phyloP scores from a whole-genome alignment of 2,113 vertebrate genomes.

The Scatophagus argus region DNA sequence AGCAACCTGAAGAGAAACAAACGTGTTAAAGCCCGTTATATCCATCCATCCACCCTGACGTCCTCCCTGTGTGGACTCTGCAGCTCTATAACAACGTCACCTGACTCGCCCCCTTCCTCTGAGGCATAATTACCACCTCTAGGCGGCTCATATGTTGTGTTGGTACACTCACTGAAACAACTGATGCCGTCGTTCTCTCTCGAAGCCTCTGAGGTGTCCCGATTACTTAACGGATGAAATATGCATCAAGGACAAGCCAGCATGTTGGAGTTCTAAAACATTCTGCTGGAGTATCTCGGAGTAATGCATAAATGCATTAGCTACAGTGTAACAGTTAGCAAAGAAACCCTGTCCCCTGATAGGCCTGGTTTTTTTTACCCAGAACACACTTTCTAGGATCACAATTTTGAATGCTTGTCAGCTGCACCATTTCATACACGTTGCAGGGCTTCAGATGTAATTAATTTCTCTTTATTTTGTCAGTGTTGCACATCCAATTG shows the following conservation, averaged over 20 bases:
- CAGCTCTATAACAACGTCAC: neutral
- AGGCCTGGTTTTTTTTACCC: neutral
- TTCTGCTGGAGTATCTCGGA: slow-evolving; percentile 36
- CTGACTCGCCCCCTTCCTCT: neutral
- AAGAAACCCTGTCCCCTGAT: neutral
- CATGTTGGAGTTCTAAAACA: slow-evolving; percentile 41
- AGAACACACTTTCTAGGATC: slow-evolving; percentile 34
- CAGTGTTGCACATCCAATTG: slow-evolving; percentile 37
- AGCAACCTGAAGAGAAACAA: too few relatives aligned
- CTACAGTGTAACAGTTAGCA: slow-evolving; percentile 31
- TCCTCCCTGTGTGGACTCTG: too few relatives aligned
- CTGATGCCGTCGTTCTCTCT: neutral
- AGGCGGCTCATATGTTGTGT: neutral
- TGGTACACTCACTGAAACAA: neutral
- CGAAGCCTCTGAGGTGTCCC: neutral
- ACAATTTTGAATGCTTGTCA: slow-evolving; percentile 12
- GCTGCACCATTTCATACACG: slow-evolving; percentile 16
- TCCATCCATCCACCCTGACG: too few relatives aligned
- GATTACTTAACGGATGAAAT: slow-evolving; percentile 33
- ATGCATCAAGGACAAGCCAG: slow-evolving; percentile 45
- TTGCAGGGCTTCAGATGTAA: slow-evolving; percentile 5
- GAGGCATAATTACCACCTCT: neutral
- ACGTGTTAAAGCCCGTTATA: too few relatives aligned
- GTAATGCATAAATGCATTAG: slow-evolving; percentile 58
- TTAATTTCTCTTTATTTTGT: slow-evolving; percentile 32